Percentiles rank a stretch among this genome's conserved stretches.
These are phyloP conservation scores for Bubalus kerabau DNA, from an alignment of 2,113 vertebrate species.

Conservation along the genomic window DNA sequence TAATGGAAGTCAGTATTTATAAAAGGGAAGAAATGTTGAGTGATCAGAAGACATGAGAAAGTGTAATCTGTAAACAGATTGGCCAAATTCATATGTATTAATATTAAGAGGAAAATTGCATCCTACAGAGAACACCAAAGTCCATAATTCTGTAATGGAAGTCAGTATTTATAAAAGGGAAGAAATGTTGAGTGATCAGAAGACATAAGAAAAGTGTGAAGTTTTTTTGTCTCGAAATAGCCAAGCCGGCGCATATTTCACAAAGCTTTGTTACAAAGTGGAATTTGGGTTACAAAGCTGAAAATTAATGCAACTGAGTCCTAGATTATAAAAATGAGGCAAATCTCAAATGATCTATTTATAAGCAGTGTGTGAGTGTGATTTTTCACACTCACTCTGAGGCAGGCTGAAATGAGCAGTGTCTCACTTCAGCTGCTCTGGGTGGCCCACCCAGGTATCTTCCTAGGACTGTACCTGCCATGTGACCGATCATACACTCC, in stretches of 20 bases:
- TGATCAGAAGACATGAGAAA: background rate
- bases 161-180: background rate
- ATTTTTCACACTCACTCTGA: background rate
- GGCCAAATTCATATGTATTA: background rate
- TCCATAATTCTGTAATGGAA: background rate
- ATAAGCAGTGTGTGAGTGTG: background rate
- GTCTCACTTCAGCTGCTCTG: background rate
- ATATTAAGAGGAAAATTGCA: background rate
- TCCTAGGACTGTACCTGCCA: background rate
- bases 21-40: background rate
- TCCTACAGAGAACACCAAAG: background rate
- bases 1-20: background rate
- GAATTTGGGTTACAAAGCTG: background rate
- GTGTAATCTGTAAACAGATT: background rate
- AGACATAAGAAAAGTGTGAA: background rate
- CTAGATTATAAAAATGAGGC: background rate
- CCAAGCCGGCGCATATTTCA: background rate
- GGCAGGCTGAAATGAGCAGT: background rate
- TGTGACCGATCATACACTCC: too few relatives aligned
- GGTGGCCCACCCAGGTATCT: background rate
- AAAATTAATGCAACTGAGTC: background rate
- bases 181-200: background rate
- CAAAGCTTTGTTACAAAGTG: background rate
- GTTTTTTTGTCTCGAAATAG: background rate
- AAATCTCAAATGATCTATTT: background rate